phyloP scores from a whole-genome alignment of 2,113 vertebrate genomes.

The Oryzias woworae region DNA sequence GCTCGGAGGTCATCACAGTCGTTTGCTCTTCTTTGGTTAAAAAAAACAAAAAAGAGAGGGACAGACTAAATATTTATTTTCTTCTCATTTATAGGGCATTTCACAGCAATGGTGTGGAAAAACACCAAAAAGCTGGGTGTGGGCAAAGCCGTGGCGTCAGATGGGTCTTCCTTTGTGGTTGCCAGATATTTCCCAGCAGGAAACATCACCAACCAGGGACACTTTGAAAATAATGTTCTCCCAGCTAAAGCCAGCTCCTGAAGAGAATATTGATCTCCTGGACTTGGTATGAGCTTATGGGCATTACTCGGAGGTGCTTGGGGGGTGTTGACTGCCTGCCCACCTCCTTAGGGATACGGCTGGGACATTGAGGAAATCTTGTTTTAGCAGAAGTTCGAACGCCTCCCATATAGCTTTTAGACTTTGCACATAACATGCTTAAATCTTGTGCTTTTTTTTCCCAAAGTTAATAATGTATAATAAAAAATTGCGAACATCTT shows the following conservation, averaged over 20 bases:
- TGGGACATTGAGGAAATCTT: too few species aligned
- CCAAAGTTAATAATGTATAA: too few species aligned
- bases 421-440: too few species aligned
- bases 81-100: slow-evolving; percentile 83
- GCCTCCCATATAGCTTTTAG: too few species aligned
- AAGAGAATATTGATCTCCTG: slow-evolving; percentile 12
- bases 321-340: slow-evolving; percentile 5
- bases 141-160: slow-evolving; percentile 88
- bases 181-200: slow-evolving; percentile 95
- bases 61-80: background rate
- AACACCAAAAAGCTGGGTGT: slow-evolving; percentile 90
- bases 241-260: slow-evolving; percentile 74
- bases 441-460: too few species aligned
- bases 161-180: slow-evolving; percentile 95
- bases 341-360: background rate
- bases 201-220: slow-evolving; percentile 93
- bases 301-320: slow-evolving; percentile 18
- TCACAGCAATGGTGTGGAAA: slow-evolving; percentile 99
- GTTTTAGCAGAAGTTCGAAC: too few species aligned
- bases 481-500: too few species aligned
- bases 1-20: slow-evolving; percentile 1
- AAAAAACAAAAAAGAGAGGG: slow-evolving; percentile 1
- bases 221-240: slow-evolving; percentile 94
- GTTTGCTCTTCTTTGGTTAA: slow-evolving; percentile 28
- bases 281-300: slow-evolving; percentile 9